Percentiles rank a stretch among this genome's conserved stretches.
Conservation (phyloP, 2,797 vertebrate genomes). For the Hylomyscus alleni region DNA sequence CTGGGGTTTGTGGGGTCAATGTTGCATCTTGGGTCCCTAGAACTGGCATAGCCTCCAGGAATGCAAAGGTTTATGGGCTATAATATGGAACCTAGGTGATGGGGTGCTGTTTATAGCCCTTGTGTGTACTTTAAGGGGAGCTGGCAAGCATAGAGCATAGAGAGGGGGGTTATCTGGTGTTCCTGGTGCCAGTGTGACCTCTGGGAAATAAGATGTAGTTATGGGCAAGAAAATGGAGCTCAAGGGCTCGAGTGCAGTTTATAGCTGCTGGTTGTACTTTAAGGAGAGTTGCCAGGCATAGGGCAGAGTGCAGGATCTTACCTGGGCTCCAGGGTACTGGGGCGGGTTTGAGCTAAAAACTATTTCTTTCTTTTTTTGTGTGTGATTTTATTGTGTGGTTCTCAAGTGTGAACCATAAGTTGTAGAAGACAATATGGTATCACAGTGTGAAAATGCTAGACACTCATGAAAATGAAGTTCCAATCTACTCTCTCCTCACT, state of each 20-base stretch:
- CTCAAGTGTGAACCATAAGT: neutral
- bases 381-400: neutral
- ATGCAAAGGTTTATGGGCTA: neutral
- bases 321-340: neutral
- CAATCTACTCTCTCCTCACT: neutral
- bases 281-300: neutral
- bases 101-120: neutral
- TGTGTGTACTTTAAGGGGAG: neutral
- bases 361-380: neutral
- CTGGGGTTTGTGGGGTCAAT: neutral
- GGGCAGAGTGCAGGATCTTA: neutral
- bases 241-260: neutral
- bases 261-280: neutral
- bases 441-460: neutral
- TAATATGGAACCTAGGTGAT: neutral
- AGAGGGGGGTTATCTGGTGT: neutral
- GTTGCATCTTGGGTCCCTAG: neutral
- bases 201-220: neutral
- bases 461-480: neutral
- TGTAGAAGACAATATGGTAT: neutral
- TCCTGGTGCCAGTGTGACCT: neutral
- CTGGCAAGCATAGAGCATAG: neutral
- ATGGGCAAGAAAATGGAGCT: neutral
- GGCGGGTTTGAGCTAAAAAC: neutral
- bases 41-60: neutral